Evolutionary conservation across 1,140 invertebrate genomes (phyloP).

Genomic region (Mya arenaria): DNA sequence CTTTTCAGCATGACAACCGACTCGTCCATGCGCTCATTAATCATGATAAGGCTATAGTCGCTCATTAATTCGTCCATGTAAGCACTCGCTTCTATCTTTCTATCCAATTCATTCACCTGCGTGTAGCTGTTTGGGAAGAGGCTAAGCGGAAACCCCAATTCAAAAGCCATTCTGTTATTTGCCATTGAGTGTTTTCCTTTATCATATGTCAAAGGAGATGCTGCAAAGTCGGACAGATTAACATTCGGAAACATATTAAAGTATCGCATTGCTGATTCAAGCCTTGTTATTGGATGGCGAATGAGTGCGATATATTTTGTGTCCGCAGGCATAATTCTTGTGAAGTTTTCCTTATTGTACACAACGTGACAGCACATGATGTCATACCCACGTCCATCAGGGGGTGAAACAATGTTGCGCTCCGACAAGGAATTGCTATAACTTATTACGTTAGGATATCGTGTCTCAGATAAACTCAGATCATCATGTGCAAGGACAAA

Average conservation of each 20-base stretch:
- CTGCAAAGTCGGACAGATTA: conserved; percentile 30
- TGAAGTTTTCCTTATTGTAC: conserved; percentile 54
- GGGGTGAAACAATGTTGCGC: conserved; percentile 42
- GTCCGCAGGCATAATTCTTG: conserved; percentile 56
- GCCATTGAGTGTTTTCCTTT: conserved; percentile 54
- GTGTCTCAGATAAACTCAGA: neutral
- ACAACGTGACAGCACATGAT: conserved; percentile 67
- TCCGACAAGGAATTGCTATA: conserved; percentile 7
- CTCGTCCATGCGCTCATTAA: conserved; percentile 83
- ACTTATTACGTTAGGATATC: conserved; percentile 54
- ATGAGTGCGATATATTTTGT: conserved; percentile 64
- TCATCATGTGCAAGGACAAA: conserved; percentile 78
- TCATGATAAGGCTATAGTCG: conserved; percentile 82
- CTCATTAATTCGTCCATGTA: conserved; percentile 31
- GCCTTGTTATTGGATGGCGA: conserved; percentile 59
- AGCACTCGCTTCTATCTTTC: neutral
- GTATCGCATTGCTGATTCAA: conserved; percentile 65
- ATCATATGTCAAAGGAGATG: conserved; percentile 47
- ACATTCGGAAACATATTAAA: conserved; percentile 48
- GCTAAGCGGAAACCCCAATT: conserved; percentile 59
- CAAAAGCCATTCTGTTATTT: conserved; percentile 65
- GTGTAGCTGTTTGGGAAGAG: conserved; percentile 23
- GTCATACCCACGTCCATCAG: conserved; percentile 54
- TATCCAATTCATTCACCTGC: conserved; percentile 24
- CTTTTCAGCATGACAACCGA: conserved; percentile 82